Evolutionary conservation across 2,888 invertebrate genomes (phyloP).

Genomic region (Agonopterix subpropinquella): DNA sequence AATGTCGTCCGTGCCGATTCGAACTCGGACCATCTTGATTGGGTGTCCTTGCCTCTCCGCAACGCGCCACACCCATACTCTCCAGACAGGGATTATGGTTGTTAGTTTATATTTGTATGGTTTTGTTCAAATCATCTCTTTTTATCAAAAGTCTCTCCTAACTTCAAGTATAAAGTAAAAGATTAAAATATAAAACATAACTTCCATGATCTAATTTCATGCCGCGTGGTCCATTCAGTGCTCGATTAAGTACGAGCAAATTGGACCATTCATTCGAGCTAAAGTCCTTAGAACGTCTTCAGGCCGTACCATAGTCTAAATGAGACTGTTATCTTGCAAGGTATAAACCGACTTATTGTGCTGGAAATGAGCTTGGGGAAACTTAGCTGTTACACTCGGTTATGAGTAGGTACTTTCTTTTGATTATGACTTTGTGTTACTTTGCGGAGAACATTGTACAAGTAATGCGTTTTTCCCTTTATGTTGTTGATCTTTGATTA

Average conservation of each 20-base stretch:
- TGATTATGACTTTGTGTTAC: constrained; percentile 3
- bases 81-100: too few relatives aligned
- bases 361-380: constrained; percentile 4
- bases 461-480: too few relatives aligned
- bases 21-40: too few relatives aligned
- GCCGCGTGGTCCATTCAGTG: constrained; percentile 57
- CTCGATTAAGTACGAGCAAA: constrained; percentile 64
- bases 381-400: constrained; percentile 1
- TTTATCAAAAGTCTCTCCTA: too few relatives aligned
- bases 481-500: too few relatives aligned
- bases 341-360: constrained; percentile 29
- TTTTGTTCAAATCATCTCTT: too few relatives aligned
- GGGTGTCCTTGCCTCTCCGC: too few relatives aligned
- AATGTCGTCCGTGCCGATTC: too few relatives aligned
- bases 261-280: constrained; percentile 62
- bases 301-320: constrained; percentile 17
- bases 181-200: background rate
- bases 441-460: background rate
- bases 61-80: too few relatives aligned
- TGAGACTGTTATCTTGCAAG: constrained; percentile 43
- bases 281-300: constrained; percentile 23
- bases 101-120: too few relatives aligned
- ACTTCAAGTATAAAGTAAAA: too few relatives aligned
- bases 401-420: constrained; percentile 2
- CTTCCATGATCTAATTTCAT: constrained; percentile 57